A percentile compares a stretch with the other conserved stretches of the same genome.
phyloP scores from a whole-genome alignment of 1,140 invertebrate species.

The Mizuhopecten yessoensis region DNA sequence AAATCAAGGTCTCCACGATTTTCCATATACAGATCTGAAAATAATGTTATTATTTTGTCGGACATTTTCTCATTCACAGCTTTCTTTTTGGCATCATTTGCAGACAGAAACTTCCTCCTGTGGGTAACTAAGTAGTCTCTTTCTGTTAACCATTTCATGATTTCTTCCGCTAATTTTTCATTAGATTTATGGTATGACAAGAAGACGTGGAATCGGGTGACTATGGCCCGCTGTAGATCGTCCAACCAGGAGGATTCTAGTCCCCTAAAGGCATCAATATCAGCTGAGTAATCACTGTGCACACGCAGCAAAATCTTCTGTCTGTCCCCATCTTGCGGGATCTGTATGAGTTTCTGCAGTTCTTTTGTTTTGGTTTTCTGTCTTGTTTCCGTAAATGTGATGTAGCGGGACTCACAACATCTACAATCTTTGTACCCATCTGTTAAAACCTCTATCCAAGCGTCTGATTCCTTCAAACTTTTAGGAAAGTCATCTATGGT shows the following conservation, averaged over 20 bases:
- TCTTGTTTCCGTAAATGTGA: not conserved
- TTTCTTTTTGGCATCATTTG: not conserved
- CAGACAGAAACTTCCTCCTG: not conserved
- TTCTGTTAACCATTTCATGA: not conserved
- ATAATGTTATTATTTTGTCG: not conserved
- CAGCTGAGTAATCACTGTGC: not conserved
- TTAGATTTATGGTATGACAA: not conserved
- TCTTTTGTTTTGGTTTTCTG: not conserved
- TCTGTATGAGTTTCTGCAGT: not conserved
- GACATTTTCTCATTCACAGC: not conserved
- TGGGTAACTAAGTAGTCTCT: not conserved
- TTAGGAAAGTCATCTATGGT: not conserved
- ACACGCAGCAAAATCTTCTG: not conserved
- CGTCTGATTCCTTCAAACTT: not conserved
- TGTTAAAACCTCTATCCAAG: not conserved
- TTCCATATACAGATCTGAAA: not conserved
- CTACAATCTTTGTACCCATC: not conserved
- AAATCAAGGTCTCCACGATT: not conserved
- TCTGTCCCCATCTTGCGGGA: not conserved
- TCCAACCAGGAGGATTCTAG: not conserved
- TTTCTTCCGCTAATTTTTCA: not conserved
- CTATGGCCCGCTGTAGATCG: conserved; percentile 3
- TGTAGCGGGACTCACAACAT: not conserved
- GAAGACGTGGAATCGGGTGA: conserved; percentile 11
- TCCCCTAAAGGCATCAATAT: not conserved